phyloP scores from a whole-genome alignment of 2,797 vertebrate genomes.

The Chelidonichthys spinosus region DNA sequence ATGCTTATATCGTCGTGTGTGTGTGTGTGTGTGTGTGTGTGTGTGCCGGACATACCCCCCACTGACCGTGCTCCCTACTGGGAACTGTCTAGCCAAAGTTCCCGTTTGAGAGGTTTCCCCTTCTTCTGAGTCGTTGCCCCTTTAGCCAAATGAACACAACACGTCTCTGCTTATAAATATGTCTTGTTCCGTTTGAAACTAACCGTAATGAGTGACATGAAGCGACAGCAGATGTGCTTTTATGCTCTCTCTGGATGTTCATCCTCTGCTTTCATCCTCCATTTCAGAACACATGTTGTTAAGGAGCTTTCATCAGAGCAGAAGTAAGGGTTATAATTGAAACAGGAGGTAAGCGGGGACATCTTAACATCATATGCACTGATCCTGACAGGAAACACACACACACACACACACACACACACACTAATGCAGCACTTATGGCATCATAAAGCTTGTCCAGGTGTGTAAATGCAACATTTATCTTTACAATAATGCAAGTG shows the following conservation, averaged over 20 bases:
- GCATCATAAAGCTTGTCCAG: slow-evolving; percentile 41
- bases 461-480: slow-evolving; percentile 64
- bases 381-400: slow-evolving; percentile 58
- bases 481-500: slow-evolving; percentile 48
- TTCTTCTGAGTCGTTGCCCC: slow-evolving; percentile 18
- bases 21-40: slow-evolving; percentile 38
- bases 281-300: slow-evolving; percentile 49
- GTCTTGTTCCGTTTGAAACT: slow-evolving; percentile 22
- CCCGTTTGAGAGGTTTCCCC: slow-evolving; percentile 50
- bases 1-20: slow-evolving; percentile 44
- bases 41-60: slow-evolving; percentile 57
- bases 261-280: slow-evolving; percentile 44
- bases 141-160: slow-evolving; percentile 41
- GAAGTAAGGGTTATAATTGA: slow-evolving; percentile 54
- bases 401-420: slow-evolving; percentile 46
- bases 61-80: slow-evolving; percentile 59
- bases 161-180: slow-evolving; percentile 17
- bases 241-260: slow-evolving; percentile 23
- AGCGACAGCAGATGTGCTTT: slow-evolving; percentile 20
- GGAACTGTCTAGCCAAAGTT: slow-evolving; percentile 64
- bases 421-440: slow-evolving; percentile 22
- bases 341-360: slow-evolving; percentile 55
- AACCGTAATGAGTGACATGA: slow-evolving; percentile 26
- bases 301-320: slow-evolving; percentile 45
- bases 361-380: slow-evolving; percentile 44